Conservation (phyloP, 2,888 invertebrate genomes). For the Willowsia nigromaculata region DNA sequence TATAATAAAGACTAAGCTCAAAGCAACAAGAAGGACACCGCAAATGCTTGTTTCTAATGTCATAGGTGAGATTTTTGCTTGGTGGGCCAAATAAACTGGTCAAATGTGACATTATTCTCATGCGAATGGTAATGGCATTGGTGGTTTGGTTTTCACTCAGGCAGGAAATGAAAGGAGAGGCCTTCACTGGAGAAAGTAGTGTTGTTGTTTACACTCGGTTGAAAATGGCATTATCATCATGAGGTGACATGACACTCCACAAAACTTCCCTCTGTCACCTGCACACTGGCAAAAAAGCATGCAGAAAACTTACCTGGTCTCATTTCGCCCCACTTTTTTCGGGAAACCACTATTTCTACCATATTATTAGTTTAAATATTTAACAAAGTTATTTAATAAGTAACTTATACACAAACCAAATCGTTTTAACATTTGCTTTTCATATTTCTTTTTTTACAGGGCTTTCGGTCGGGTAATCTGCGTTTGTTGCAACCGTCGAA, state of each 20-base stretch:
- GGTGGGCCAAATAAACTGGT: neutral
- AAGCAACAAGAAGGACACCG: neutral
- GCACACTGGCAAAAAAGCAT: too few relatives aligned
- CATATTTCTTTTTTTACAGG: conserved; percentile 83
- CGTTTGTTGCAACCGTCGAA: conserved; percentile 91
- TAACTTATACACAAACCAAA: neutral
- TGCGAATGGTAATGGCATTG: neutral
- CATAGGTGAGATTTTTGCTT: neutral
- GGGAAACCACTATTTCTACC: neutral
- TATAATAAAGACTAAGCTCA: neutral
- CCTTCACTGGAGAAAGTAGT: neutral
- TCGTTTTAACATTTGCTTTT: neutral
- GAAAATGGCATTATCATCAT: too few relatives aligned
- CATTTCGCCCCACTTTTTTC: neutral
- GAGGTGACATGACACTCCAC: neutral
- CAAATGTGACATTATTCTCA: neutral
- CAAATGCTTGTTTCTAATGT: neutral
- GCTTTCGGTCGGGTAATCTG: conserved; percentile 95
- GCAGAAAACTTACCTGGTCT: neutral
- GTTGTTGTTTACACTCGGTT: too few relatives aligned
- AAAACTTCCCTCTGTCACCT: neutral
- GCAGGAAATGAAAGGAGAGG: too few relatives aligned
- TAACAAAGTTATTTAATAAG: neutral
- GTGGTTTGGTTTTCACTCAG: neutral
- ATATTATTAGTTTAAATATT: too few relatives aligned